Evolutionary conservation across 2,888 invertebrate genomes (phyloP).

Genomic region (Ametastegia equiseti): DNA sequence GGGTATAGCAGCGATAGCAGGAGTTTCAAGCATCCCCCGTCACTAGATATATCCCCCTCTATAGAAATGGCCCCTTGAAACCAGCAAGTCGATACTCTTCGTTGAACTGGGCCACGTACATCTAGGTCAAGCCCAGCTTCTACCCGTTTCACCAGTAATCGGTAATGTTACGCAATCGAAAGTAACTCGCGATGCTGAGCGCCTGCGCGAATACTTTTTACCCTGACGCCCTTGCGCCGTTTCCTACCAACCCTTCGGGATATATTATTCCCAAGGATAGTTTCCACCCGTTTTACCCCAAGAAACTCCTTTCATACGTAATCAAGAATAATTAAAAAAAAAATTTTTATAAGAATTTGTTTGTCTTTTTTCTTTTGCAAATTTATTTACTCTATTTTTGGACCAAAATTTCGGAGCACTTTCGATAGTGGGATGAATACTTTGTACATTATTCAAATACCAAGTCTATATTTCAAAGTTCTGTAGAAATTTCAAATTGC

Average conservation of each 20-base stretch:
- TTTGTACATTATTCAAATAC: no score
- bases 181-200: constrained; percentile 31
- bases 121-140: constrained; percentile 48
- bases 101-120: constrained; percentile 45
- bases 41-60: constrained; percentile 7
- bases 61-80: constrained; percentile 43
- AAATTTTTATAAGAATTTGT: no score
- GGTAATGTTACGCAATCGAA: constrained; percentile 48
- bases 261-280: not conserved
- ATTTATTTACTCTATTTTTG: no score
- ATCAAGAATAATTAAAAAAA: not conserved
- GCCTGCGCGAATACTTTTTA: constrained; percentile 43
- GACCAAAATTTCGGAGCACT: no score
- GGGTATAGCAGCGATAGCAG: not conserved
- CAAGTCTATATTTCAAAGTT: no score
- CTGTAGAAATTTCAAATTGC: no score
- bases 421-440: no score
- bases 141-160: constrained; percentile 46
- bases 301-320: not conserved
- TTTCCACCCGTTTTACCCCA: not conserved
- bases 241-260: not conserved
- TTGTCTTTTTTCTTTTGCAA: no score
- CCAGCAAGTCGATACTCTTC: constrained; percentile 45
- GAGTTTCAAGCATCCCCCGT: constrained; percentile 12
- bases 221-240: constrained; percentile 32